A percentile compares a stretch with the other conserved stretches of the same genome.
phyloP scores from a whole-genome alignment of 2,888 invertebrate species.

The Heteromyza rotundicornis region DNA sequence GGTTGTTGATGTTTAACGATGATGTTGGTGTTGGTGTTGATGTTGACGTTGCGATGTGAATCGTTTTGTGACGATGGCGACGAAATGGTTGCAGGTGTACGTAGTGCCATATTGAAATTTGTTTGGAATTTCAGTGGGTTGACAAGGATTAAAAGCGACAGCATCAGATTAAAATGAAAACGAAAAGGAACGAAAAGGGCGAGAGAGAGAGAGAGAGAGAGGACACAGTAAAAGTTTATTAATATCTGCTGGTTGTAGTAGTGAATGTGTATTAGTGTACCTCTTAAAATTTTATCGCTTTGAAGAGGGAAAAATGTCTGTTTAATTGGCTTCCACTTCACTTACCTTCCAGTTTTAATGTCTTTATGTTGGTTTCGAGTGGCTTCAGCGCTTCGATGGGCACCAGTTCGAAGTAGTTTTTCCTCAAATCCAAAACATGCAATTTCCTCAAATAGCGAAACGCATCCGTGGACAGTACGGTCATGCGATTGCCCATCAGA shows the following conservation, averaged over 20 bases:
- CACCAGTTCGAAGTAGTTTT: constrained; percentile 82
- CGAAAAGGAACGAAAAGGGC: too few species aligned
- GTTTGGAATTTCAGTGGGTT: background rate
- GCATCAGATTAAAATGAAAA: too few species aligned
- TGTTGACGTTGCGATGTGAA: constrained; percentile 14
- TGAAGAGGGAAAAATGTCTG: too few species aligned
- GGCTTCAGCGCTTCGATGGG: constrained; percentile 79
- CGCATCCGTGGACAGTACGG: constrained; percentile 77
- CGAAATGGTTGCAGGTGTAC: background rate
- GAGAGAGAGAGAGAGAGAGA: constrained; percentile 4
- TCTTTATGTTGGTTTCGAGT: constrained; percentile 82
- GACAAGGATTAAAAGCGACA: background rate
- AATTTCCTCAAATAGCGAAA: constrained; percentile 80
- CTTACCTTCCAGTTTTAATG: constrained; percentile 80
- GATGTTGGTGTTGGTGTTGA: constrained; percentile 22
- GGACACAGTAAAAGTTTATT: constrained; percentile 23
- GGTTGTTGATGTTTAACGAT: background rate
- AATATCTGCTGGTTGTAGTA: background rate
- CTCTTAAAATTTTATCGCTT: too few species aligned
- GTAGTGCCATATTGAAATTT: background rate
- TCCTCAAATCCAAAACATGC: constrained; percentile 77
- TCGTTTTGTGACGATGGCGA: background rate
- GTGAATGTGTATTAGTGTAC: background rate
- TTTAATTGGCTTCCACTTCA: constrained; percentile 2
- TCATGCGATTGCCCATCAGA: constrained; percentile 83